Evolutionary conservation across 2,113 vertebrate genomes (phyloP).

Genomic region (Microtus montanus): DNA sequence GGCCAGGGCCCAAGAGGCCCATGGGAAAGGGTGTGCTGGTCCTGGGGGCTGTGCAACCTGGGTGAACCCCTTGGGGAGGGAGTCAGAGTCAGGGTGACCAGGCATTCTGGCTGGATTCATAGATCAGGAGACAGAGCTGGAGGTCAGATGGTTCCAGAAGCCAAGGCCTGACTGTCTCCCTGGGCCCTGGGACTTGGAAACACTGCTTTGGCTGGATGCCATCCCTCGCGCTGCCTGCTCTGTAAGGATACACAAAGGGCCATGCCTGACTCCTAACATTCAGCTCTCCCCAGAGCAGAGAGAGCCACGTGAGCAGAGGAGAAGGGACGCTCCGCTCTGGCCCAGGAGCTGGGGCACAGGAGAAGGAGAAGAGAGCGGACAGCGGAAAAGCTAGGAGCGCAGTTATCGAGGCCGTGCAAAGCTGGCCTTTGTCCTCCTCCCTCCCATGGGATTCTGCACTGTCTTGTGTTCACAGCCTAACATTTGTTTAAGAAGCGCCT

Average conservation of each 20-base stretch:
- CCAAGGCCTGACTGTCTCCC: not conserved
- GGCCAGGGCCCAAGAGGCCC: not conserved
- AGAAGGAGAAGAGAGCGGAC: not conserved
- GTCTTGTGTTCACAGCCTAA: not conserved
- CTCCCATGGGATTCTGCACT: not conserved
- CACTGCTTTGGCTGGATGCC: not conserved
- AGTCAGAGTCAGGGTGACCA: not conserved
- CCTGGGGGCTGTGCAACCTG: not conserved
- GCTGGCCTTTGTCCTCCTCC: not conserved
- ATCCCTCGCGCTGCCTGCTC: not conserved
- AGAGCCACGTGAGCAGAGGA: not conserved
- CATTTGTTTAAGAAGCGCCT: not conserved
- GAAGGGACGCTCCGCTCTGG: not conserved
- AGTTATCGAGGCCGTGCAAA: not conserved
- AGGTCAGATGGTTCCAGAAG: not conserved
- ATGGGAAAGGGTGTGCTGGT: not conserved
- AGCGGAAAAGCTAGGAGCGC: not conserved
- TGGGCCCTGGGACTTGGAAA: slow-evolving; percentile 4
- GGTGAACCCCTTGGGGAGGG: not conserved
- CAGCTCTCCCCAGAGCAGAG: not conserved
- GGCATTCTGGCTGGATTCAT: not conserved
- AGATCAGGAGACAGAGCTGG: not conserved
- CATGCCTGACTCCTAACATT: not conserved
- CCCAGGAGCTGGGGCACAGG: not conserved
- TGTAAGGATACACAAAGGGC: not conserved